Conservation (phyloP, 2,888 invertebrate genomes). For the Platerodrilus igneus region DNA sequence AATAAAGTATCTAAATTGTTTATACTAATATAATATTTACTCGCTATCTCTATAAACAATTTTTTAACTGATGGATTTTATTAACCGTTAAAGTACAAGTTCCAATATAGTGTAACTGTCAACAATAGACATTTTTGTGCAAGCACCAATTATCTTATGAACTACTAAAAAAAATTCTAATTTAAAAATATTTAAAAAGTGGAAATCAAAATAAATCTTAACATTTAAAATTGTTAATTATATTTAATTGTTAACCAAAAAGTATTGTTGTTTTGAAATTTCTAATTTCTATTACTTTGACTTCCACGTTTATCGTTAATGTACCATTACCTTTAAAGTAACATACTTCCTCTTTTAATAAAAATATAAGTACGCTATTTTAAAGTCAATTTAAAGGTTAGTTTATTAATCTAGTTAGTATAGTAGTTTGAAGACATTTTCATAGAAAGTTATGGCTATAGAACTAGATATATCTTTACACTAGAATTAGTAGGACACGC, state of each 20-base stretch:
- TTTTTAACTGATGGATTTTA: slow-evolving; percentile 31
- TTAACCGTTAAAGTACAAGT: slow-evolving; percentile 33
- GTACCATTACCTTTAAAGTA: slow-evolving; percentile 16
- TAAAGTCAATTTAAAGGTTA: slow-evolving; percentile 16
- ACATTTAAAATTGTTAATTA: slow-evolving; percentile 12
- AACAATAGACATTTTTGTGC: slow-evolving; percentile 39
- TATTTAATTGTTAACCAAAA: slow-evolving; percentile 15
- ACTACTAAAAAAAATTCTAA: slow-evolving; percentile 23
- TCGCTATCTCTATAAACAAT: no score
- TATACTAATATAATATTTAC: no score
- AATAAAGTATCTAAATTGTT: no score
- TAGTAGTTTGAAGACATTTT: slow-evolving; percentile 18
- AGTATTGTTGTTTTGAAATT: slow-evolving; percentile 21
- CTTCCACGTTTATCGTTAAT: slow-evolving; percentile 22
- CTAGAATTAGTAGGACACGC: slow-evolving; percentile 15
- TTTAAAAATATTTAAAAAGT: slow-evolving; percentile 18
- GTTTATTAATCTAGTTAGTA: slow-evolving; percentile 21
- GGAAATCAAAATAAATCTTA: slow-evolving; percentile 24
- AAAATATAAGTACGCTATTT: slow-evolving; percentile 14
- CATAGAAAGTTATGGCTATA: slow-evolving; percentile 19
- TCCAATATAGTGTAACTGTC: slow-evolving; percentile 27
- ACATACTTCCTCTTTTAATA: slow-evolving; percentile 8
- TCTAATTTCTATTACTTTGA: slow-evolving; percentile 21
- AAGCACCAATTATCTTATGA: slow-evolving; percentile 38
- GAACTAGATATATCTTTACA: slow-evolving; percentile 19